Percentiles rank a stretch among this genome's conserved stretches.
Evolutionary conservation across 2,113 vertebrate species (phyloP).

Genomic region (Aptenodytes patagonicus): DNA sequence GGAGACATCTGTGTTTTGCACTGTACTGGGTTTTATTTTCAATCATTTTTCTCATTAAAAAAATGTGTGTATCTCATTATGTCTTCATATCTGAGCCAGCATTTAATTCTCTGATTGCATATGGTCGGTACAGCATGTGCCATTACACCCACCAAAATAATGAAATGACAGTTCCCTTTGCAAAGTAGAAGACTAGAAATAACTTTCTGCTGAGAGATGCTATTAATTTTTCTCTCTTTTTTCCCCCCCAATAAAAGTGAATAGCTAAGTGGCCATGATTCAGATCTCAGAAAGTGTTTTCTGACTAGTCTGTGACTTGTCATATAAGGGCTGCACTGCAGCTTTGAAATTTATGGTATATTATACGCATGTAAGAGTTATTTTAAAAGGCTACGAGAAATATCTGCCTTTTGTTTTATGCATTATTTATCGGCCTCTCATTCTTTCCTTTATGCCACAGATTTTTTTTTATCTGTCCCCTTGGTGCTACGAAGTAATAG

Average conservation of each 20-base stretch:
- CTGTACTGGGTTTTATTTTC: conserved; percentile 49
- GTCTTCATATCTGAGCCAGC: conserved; percentile 49
- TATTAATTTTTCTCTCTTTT: neutral
- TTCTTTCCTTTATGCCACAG: neutral
- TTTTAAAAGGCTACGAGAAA: conserved; percentile 1
- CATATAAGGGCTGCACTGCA: neutral
- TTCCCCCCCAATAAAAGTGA: neutral
- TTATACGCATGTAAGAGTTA: neutral
- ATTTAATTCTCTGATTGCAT: conserved; percentile 57
- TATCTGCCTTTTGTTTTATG: neutral
- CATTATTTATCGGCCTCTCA: conserved; percentile 13
- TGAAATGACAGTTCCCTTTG: conserved; percentile 52
- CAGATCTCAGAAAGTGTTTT: conserved; percentile 32
- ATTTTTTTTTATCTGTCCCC: neutral
- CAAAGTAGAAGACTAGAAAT: conserved; percentile 54
- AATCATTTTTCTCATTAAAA: conserved; percentile 60
- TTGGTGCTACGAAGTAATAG: neutral
- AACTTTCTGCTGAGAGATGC: conserved; percentile 59
- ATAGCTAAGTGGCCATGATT: conserved; percentile 40
- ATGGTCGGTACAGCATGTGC: conserved; percentile 66
- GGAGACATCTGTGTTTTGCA: conserved; percentile 57
- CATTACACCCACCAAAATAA: conserved; percentile 59
- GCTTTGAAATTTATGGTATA: conserved; percentile 21
- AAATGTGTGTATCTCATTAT: conserved; percentile 50
- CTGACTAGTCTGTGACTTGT: conserved; percentile 29